phyloP scores from a whole-genome alignment of 2,797 vertebrate genomes.

The Propithecus perrieri region DNA sequence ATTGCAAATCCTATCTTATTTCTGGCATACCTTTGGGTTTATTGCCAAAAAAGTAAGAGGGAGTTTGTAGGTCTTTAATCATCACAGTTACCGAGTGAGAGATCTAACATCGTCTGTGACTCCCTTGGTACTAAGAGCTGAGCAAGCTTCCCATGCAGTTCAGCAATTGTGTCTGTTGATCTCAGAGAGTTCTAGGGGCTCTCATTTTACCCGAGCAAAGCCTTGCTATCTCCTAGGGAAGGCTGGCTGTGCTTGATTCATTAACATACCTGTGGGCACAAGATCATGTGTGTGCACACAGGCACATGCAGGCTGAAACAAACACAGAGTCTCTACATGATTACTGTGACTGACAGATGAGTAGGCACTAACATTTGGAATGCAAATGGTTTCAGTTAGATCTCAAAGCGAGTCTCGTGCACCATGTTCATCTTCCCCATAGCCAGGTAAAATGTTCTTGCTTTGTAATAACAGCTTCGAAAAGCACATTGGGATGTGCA shows the following conservation, averaged over 20 bases:
- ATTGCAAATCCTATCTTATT: neutral
- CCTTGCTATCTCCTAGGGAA: neutral
- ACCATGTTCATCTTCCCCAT: neutral
- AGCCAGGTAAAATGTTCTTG: neutral
- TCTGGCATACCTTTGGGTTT: neutral
- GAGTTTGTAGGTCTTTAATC: neutral
- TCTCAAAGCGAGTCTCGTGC: neutral
- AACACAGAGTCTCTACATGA: neutral
- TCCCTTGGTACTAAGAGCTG: neutral
- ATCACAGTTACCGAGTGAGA: neutral
- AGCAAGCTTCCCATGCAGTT: neutral
- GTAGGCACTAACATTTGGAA: neutral
- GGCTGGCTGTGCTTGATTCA: neutral
- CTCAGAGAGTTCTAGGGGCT: neutral
- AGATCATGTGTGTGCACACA: accelerated
- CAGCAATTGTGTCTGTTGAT: neutral
- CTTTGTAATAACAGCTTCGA: neutral
- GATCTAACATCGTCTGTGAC: neutral
- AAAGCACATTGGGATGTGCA: neutral
- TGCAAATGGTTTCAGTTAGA: neutral
- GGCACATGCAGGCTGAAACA: accelerated
- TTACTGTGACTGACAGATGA: no score
- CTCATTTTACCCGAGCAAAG: neutral
- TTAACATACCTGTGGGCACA: neutral
- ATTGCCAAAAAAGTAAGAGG: neutral